Evolutionary conservation across 2,797 vertebrate genomes (phyloP).

Genomic region (Platyrinchus mystaceus): DNA sequence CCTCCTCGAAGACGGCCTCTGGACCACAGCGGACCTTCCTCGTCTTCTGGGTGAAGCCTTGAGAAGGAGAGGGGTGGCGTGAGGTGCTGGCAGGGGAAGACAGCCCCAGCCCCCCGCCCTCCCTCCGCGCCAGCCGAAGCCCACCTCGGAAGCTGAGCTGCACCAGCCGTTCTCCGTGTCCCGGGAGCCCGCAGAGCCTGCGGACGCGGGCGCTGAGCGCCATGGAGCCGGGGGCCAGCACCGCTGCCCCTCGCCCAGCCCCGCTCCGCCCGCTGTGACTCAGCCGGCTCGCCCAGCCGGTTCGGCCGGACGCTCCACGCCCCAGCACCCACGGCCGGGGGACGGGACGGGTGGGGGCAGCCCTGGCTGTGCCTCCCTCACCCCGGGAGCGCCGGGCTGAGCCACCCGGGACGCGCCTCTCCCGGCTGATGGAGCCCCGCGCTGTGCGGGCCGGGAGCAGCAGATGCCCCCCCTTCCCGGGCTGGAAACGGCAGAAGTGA

Average conservation of each 20-base stretch:
- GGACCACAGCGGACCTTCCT: constrained; percentile 80
- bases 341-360: rapidly evolving
- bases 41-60: constrained; percentile 91
- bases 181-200: constrained; percentile 83
- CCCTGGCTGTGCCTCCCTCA: too few species aligned
- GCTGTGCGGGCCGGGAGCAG: background rate
- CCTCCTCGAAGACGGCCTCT: constrained; percentile 87
- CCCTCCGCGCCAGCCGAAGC: background rate
- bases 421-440: background rate
- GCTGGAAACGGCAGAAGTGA: background rate
- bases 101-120: background rate
- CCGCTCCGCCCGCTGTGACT: background rate
- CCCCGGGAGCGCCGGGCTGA: rapidly evolving
- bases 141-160: constrained; percentile 85
- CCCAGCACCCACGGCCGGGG: background rate
- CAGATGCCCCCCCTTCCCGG: too few species aligned
- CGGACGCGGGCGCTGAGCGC: constrained; percentile 83
- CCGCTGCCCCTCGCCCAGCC: background rate
- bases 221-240: constrained; percentile 70
- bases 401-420: too few species aligned
- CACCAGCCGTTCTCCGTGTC: constrained; percentile 84
- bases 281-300: constrained; percentile 72
- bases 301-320: constrained; percentile 51
- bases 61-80: background rate
- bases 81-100: background rate